Conservation (phyloP, 2,113 vertebrate genomes). For the Dunckerocampus dactyliophorus region DNA sequence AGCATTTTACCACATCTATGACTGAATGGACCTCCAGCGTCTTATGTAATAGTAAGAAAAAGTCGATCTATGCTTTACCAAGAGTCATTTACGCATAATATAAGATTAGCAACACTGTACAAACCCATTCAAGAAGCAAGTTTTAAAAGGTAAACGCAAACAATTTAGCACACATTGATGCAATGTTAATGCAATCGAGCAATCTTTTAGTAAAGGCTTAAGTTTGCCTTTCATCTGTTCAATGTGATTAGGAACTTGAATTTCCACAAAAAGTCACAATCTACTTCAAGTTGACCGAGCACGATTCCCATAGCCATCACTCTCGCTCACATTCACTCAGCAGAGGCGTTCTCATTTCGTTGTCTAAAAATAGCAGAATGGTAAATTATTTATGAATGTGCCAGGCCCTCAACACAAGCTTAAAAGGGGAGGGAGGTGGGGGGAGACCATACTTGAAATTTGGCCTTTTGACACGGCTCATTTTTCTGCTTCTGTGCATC, state of each 20-base stretch:
- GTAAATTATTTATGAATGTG: conserved; percentile 69
- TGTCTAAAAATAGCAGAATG: conserved; percentile 60
- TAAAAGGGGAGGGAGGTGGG: conserved; percentile 23
- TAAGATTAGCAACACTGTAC: conserved; percentile 2
- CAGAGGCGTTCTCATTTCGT: conserved; percentile 45
- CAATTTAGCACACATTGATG: background rate
- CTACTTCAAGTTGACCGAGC: conserved; percentile 25
- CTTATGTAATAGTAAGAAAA: conserved; percentile 1
- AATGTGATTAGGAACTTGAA: conserved; percentile 30
- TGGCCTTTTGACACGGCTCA: conserved; percentile 18
- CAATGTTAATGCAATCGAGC: conserved; percentile 11
- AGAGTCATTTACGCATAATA: conserved; percentile 27
- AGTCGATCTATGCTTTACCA: conserved; percentile 16
- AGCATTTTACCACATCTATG: conserved; percentile 39
- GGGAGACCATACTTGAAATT: conserved; percentile 45
- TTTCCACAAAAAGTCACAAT: conserved; percentile 35
- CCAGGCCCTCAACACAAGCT: conserved; percentile 31
- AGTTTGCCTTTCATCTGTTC: conserved; percentile 23
- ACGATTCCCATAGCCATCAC: conserved; percentile 19
- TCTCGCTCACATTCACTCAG: conserved; percentile 22
- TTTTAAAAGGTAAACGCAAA: background rate
- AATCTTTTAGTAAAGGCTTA: conserved; percentile 5
- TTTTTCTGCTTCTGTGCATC: conserved; percentile 37
- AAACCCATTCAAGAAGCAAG: background rate
- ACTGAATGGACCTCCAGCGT: conserved; percentile 35